Base-by-base conservation (phyloP, 2,113 vertebrate genomes). In the Todiramphus saurophagus region DNA sequence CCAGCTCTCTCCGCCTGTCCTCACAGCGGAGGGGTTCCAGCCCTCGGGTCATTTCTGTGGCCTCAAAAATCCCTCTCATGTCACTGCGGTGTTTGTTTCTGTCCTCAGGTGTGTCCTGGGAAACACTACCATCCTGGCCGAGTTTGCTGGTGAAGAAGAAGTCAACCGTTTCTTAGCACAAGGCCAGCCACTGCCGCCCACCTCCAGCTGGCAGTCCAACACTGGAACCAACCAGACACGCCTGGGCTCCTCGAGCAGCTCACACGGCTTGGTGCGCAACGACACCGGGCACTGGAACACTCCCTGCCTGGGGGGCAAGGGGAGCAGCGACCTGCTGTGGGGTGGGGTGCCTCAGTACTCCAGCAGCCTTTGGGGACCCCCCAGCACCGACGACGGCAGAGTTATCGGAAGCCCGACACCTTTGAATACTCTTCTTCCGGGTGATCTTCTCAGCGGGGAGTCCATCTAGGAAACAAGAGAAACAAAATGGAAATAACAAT, bases 41-140 rank as follows among this genome's bases (percentile, higher is more conserved):
- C 37, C 39, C 62, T 41, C 39, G 14, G 16, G 28, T 43, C 37
- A 28, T 44, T 20, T 30, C 30, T 43, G 30, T 7, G 27, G 30
- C 64, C 64, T 41, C 44, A 44, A 68, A 12, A 68, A 12, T 50
- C 33, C 11, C 24, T 20, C 59, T 90, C 12, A 8, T 6, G 0
- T 7, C 18, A 0, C 16, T 2, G 13, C 55, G 5, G 62, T 53
- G 48, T 44, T 24, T 37, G 70, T 55, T 73, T 35, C 2, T 11
- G 3, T n/a, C 95, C 79, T n/a, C 63, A 99, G 99, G 99, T 99
- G 99, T 50, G 99, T 99, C 88, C 98, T 99, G 94, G 99, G 99
- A 94, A 99, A 99, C 98, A 99, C 99, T 96, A 99, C 99, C 98
- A 99, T 99, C 98, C 97, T 99, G 98, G 99, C 99, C 0, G 99